phyloP scores from a whole-genome alignment of 2,113 vertebrate species.

The Pampusana beccarii region DNA sequence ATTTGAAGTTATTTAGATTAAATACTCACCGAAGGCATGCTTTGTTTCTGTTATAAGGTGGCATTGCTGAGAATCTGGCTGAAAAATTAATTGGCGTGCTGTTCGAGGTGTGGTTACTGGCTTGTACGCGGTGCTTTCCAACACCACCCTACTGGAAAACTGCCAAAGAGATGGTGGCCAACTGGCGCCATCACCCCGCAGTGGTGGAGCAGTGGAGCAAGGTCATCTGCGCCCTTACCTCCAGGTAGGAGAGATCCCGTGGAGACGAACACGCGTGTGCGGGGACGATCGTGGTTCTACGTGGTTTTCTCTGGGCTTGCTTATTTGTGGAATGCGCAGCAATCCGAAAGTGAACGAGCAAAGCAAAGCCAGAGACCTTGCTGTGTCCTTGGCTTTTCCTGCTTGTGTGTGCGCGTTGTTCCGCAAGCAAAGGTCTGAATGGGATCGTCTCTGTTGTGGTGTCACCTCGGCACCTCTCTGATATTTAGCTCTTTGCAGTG shows the following conservation, averaged over 20 bases:
- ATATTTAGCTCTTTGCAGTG: accelerated
- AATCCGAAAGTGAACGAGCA: not conserved
- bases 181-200: constrained; percentile 95
- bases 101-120: constrained; percentile 95
- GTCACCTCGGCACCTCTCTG: not conserved
- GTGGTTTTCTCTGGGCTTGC: not conserved
- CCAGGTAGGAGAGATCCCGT: constrained; percentile 78
- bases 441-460: not conserved
- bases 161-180: constrained; percentile 95
- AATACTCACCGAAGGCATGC: not conserved
- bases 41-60: constrained; percentile 78
- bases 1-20: not conserved
- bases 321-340: not conserved
- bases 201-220: constrained; percentile 99
- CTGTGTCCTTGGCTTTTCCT: not conserved
- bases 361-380: not conserved
- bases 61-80: constrained; percentile 92
- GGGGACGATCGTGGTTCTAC: accelerated
- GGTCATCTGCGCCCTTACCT: constrained; percentile 92
- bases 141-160: constrained; percentile 98
- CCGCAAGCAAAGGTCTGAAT: not conserved
- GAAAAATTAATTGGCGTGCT: constrained; percentile 93
- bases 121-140: constrained; percentile 92
- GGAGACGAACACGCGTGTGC: accelerated
- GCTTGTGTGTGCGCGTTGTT: not conserved